A percentile compares a stretch with the other conserved stretches of the same genome.
Evolutionary conservation across 2,797 vertebrate genomes (phyloP).

Genomic region (Arrhamphus sclerolepis): DNA sequence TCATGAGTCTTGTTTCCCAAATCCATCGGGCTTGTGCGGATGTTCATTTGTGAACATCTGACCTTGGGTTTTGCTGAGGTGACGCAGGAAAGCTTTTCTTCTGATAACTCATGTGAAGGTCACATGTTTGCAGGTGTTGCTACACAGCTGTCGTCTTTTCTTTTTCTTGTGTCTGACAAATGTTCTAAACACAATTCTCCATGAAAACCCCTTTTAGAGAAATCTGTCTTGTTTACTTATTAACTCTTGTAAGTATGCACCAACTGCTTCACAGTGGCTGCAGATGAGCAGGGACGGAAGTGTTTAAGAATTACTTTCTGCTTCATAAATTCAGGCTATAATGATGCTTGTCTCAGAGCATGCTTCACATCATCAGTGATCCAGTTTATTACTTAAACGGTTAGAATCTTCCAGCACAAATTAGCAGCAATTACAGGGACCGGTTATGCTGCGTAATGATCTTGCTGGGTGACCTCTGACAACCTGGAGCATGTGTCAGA

Average conservation of each 20-base stretch:
- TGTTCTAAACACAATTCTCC: background rate
- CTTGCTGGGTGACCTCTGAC: background rate
- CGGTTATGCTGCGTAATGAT: too few species aligned
- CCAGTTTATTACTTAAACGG: too few species aligned
- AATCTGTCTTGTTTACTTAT: background rate
- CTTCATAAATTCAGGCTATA: too few species aligned
- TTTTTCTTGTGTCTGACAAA: background rate
- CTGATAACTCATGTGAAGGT: background rate
- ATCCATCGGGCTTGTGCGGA: background rate
- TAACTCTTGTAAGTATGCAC: too few species aligned
- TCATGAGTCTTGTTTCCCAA: background rate
- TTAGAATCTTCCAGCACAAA: too few species aligned
- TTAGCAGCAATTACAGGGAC: too few species aligned
- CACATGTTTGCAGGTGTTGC: background rate
- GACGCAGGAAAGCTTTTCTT: background rate
- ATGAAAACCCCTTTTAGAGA: conserved; percentile 5
- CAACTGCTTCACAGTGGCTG: too few species aligned
- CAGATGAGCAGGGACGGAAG: too few species aligned
- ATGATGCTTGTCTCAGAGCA: too few species aligned
- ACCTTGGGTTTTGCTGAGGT: background rate
- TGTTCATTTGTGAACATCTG: background rate
- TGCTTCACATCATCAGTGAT: too few species aligned
- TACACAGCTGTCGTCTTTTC: background rate
- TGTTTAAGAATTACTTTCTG: too few species aligned
- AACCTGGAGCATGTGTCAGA: background rate